Conservation (phyloP, 92 coral and sea anemone genomes). For the Parazoanthus atlanticus region DNA sequence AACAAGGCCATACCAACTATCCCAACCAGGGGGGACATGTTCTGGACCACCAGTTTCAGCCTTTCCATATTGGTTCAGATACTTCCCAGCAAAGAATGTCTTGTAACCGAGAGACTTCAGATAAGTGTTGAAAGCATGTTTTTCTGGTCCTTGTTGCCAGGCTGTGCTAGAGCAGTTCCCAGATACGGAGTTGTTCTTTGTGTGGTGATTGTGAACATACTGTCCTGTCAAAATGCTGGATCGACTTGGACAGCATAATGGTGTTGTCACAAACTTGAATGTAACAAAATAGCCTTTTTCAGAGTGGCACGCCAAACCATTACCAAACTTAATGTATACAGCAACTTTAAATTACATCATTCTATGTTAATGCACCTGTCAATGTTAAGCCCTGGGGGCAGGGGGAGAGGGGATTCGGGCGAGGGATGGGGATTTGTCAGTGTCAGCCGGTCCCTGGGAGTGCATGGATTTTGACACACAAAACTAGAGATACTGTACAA, state of each 20-base stretch:
- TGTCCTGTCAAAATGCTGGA: slow-evolving; percentile 82
- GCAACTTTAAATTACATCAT: too few relatives aligned
- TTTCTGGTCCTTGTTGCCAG: slow-evolving; percentile 86
- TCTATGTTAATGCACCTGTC: too few relatives aligned
- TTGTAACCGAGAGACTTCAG: slow-evolving; percentile 61
- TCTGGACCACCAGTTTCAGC: slow-evolving; percentile 70
- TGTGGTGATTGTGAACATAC: slow-evolving; percentile 77
- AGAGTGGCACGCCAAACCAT: background rate
- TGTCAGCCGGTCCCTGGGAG: too few relatives aligned
- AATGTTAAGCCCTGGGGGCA: too few relatives aligned
- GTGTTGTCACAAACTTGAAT: slow-evolving; percentile 80
- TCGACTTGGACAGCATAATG: slow-evolving; percentile 88
- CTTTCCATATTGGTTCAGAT: slow-evolving; percentile 76
- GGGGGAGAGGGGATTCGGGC: too few relatives aligned
- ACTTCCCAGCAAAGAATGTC: slow-evolving; percentile 84
- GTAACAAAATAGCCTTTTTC: background rate
- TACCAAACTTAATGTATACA: background rate
- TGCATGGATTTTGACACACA: too few relatives aligned
- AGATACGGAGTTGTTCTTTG: slow-evolving; percentile 71
- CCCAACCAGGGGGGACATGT: slow-evolving; percentile 92
- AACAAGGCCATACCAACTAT: slow-evolving; percentile 78
- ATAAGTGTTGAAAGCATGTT: slow-evolving; percentile 66
- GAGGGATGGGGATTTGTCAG: too few relatives aligned
- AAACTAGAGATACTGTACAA: too few relatives aligned
- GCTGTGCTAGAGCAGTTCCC: slow-evolving; percentile 77